These are phyloP conservation scores for Globodera rostochiensis DNA, from an alignment of 1,140 invertebrate genomes.

Conservation along the genomic window DNA sequence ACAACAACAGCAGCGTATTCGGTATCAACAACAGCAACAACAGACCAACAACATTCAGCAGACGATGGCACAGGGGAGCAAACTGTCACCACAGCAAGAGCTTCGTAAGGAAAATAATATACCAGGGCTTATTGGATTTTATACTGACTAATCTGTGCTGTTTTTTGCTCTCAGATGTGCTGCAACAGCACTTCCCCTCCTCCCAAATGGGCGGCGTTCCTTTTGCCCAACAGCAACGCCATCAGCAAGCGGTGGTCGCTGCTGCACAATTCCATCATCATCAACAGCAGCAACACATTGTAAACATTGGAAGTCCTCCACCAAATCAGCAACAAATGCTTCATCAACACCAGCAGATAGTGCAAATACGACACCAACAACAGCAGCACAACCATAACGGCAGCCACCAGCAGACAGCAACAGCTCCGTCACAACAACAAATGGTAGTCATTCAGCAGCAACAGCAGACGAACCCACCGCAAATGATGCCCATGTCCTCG, in stretches of 20 bases:
- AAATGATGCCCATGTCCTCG: slow-evolving; percentile 6
- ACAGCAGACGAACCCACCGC: not conserved
- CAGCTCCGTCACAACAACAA: not conserved
- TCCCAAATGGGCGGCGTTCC: not conserved
- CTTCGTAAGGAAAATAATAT: not conserved
- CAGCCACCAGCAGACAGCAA: not conserved
- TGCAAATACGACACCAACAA: not conserved
- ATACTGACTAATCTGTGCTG: not conserved
- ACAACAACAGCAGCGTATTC: too few species aligned
- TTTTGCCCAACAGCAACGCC: not conserved
- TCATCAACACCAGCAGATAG: not conserved
- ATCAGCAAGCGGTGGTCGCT: not conserved
- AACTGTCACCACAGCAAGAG: slow-evolving; percentile 18
- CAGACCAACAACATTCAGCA: not conserved
- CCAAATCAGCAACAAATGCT: slow-evolving; percentile 6
- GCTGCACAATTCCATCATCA: not conserved
- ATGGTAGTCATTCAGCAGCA: not conserved
- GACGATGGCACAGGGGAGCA: not conserved
- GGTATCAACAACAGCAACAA: not conserved
- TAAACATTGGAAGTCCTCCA: not conserved
- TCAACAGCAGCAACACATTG: not conserved
- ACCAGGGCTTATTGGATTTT: not conserved
- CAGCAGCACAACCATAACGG: slow-evolving; percentile 10
- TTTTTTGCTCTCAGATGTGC: slow-evolving; percentile 3
- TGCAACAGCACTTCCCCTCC: slow-evolving; percentile 1